Evolutionary conservation across 2,888 invertebrate species (phyloP).

Genomic region (Pheosia gnoma): DNA sequence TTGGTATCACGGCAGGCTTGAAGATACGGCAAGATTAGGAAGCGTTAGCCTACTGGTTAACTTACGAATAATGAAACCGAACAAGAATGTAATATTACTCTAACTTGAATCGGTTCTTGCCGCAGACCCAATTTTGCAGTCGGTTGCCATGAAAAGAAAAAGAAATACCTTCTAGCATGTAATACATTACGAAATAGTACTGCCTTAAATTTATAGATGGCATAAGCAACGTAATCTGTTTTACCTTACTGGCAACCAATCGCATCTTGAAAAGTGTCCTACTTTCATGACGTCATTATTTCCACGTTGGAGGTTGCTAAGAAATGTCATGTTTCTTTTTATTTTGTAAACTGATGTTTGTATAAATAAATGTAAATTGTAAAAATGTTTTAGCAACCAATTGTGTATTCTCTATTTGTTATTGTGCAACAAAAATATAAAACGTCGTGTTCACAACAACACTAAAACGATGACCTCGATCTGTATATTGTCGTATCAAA

Average conservation of each 20-base stretch:
- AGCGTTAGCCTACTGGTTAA: too few relatives aligned
- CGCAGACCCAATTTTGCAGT: too few relatives aligned
- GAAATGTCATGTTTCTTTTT: constrained; percentile 72
- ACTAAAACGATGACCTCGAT: constrained; percentile 51
- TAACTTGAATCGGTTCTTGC: too few relatives aligned
- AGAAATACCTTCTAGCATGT: constrained; percentile 18
- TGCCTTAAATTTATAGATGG: constrained; percentile 55
- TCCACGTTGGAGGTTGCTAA: constrained; percentile 86
- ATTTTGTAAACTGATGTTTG: constrained; percentile 56
- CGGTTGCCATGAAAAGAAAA: too few relatives aligned
- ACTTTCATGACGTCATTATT: constrained; percentile 85
- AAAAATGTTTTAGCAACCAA: constrained; percentile 39
- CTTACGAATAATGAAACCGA: too few relatives aligned
- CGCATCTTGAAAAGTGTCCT: constrained; percentile 69
- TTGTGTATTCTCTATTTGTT: constrained; percentile 22
- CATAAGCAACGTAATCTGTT: constrained; percentile 48
- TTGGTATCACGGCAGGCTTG: too few relatives aligned
- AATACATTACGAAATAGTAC: constrained; percentile 11
- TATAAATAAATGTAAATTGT: constrained; percentile 36
- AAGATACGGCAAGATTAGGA: too few relatives aligned
- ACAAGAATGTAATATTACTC: too few relatives aligned
- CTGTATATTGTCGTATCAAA: constrained; percentile 46
- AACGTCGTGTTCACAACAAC: constrained; percentile 25
- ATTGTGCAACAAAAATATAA: constrained; percentile 29
- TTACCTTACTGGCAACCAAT: constrained; percentile 68